A percentile compares a stretch with the other conserved stretches of the same genome.
These are phyloP conservation scores for Drosophila anomalata DNA, from an alignment of 2,888 invertebrate species.

Conservation along the genomic window DNA sequence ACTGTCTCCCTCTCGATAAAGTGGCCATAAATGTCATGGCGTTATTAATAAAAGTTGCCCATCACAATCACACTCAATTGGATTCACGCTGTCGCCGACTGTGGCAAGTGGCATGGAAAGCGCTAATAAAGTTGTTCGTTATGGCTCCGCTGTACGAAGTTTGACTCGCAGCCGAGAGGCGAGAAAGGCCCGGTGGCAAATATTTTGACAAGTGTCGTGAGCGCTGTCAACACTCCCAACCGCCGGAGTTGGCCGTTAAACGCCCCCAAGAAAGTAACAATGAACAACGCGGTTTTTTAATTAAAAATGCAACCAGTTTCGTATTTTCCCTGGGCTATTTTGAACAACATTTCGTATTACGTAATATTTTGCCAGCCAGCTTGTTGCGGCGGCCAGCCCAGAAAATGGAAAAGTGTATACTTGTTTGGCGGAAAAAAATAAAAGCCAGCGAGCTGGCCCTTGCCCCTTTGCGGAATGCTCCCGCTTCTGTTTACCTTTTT, in stretches of 20 bases:
- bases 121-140: constrained; percentile 63
- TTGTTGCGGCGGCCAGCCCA: not conserved
- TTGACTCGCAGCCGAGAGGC: not conserved
- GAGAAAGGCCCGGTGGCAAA: constrained; percentile 50
- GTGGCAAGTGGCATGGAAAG: constrained; percentile 39
- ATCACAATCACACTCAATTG: constrained; percentile 62
- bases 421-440: constrained; percentile 37
- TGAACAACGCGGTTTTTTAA: constrained; percentile 48
- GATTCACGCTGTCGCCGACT: constrained; percentile 37
- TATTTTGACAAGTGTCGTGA: constrained; percentile 74
- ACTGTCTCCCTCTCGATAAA: constrained; percentile 39
- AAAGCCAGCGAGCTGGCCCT: constrained; percentile 14
- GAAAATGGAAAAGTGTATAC: constrained; percentile 19
- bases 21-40: constrained; percentile 59
- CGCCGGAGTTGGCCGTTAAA: constrained; percentile 25
- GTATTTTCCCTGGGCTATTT: constrained; percentile 15
- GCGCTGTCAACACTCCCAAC: constrained; percentile 66
- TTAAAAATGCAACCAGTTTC: constrained; percentile 56
- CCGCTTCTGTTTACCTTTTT: constrained; percentile 68
- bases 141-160: constrained; percentile 17
- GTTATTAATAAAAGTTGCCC: constrained; percentile 61
- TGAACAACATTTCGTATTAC: constrained; percentile 49
- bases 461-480: constrained; percentile 10
- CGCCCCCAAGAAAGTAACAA: constrained; percentile 54
- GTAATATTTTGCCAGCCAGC: constrained; percentile 49